These are phyloP conservation scores for Eutrigla gurnardus DNA, from an alignment of 2,797 vertebrate species.

Conservation along the genomic window DNA sequence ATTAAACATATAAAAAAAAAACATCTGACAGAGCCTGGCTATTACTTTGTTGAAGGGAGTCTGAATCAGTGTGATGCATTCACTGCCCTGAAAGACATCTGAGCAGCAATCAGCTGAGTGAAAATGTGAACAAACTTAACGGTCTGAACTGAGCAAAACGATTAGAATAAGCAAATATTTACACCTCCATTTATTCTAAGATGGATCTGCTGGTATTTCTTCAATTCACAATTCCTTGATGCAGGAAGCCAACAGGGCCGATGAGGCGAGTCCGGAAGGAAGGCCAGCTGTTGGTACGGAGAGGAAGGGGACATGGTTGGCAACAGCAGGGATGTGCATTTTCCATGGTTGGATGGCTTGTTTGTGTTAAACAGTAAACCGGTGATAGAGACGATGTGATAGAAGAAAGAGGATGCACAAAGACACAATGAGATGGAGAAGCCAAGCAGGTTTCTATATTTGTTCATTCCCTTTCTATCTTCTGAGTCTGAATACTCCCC, in stretches of 20 bases:
- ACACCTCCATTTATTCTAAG: not conserved
- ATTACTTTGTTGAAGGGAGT: not conserved
- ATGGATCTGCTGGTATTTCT: not conserved
- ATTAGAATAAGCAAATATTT: not conserved
- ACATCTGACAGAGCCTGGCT: not conserved
- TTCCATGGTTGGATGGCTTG: conserved; percentile 61
- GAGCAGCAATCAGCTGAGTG: not conserved
- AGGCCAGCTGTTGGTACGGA: conserved; percentile 36
- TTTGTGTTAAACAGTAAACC: conserved; percentile 59
- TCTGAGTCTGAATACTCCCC: conserved; percentile 35
- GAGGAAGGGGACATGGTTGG: conserved; percentile 59
- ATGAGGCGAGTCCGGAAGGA: conserved; percentile 66
- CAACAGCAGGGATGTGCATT: conserved; percentile 43
- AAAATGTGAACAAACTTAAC: not conserved
- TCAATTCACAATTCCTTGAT: conserved; percentile 33
- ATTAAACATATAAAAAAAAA: not conserved
- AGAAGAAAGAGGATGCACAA: conserved; percentile 45
- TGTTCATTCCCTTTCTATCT: conserved; percentile 33
- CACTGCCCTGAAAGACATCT: not conserved
- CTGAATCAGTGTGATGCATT: not conserved
- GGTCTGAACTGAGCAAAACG: not conserved
- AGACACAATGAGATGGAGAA: conserved; percentile 53
- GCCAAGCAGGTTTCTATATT: conserved; percentile 46
- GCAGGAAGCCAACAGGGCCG: conserved; percentile 35
- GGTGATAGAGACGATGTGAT: conserved; percentile 57